These are phyloP conservation scores for Pygmarrhopalites habei DNA, from an alignment of 1,140 invertebrate genomes.

Conservation along the genomic window DNA sequence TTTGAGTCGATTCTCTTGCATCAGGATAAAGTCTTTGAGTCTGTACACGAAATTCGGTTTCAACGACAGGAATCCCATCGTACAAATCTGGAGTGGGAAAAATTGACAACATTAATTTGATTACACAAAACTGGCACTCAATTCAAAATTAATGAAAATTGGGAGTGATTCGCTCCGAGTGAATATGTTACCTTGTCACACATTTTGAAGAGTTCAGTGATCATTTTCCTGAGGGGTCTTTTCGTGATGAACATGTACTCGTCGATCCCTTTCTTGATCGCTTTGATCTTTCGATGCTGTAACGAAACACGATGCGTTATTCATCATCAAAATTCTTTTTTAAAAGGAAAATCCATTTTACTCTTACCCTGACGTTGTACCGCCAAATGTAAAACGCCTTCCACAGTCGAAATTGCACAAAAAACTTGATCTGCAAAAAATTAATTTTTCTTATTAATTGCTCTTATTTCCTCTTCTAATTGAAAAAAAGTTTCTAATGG, in stretches of 20 bases:
- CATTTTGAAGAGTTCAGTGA: slow-evolving; percentile 62
- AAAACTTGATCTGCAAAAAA: slow-evolving; percentile 57
- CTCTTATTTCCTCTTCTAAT: background rate
- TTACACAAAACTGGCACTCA: background rate
- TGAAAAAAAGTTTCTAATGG: background rate
- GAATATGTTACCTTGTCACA: slow-evolving; percentile 53
- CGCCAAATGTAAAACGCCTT: slow-evolving; percentile 74
- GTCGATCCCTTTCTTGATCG: slow-evolving; percentile 52
- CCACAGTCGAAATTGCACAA: slow-evolving; percentile 65
- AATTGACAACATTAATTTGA: slow-evolving; percentile 38
- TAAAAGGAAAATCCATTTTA: too few species aligned
- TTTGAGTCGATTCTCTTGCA: slow-evolving; percentile 20
- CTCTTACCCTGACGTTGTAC: slow-evolving; percentile 65
- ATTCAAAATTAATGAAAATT: background rate
- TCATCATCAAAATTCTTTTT: too few species aligned
- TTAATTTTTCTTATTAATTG: background rate
- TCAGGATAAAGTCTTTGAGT: slow-evolving; percentile 16
- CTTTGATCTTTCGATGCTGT: slow-evolving; percentile 57
- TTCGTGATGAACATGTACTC: slow-evolving; percentile 66
- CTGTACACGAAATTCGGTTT: slow-evolving; percentile 1
- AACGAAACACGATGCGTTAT: too few species aligned
- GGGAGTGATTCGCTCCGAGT: background rate
- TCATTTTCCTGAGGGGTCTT: slow-evolving; percentile 57
- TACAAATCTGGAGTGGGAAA: slow-evolving; percentile 11
- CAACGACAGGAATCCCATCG: slow-evolving; percentile 40